A percentile compares a stretch with the other conserved stretches of the same genome.
phyloP scores from a whole-genome alignment of 2,113 vertebrate species.

The Hippocampus mohnikei region DNA sequence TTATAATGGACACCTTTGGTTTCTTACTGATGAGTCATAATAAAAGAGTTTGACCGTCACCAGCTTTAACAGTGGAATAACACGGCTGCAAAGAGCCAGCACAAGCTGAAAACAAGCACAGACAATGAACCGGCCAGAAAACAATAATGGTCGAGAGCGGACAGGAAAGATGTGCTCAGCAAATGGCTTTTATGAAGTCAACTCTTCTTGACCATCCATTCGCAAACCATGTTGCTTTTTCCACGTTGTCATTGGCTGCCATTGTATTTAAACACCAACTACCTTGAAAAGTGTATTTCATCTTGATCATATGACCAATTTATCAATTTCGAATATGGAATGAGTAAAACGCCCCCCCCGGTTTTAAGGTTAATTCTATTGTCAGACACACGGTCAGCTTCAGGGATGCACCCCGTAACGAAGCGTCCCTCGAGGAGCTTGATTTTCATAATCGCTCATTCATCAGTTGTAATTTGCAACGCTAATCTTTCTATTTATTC shows the following conservation, averaged over 20 bases:
- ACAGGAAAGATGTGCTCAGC: neutral
- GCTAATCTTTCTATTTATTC: conserved; percentile 55
- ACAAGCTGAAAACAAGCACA: conserved; percentile 47
- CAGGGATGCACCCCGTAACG: conserved; percentile 13
- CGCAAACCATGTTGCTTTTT: neutral
- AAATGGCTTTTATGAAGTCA: neutral
- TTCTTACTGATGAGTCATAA: neutral
- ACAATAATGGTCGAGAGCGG: conserved; percentile 14
- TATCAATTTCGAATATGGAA: neutral
- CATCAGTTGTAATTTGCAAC: conserved; percentile 53
- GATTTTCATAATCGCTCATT: conserved; percentile 54
- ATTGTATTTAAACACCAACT: neutral
- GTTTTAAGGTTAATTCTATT: conserved; percentile 2
- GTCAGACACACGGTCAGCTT: conserved; percentile 23
- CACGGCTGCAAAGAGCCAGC: conserved; percentile 32
- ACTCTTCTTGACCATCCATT: neutral
- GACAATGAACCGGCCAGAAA: conserved; percentile 37
- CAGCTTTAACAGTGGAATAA: conserved; percentile 31
- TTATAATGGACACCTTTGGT: neutral
- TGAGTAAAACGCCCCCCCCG: neutral
- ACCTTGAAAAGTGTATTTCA: neutral
- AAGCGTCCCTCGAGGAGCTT: conserved; percentile 32
- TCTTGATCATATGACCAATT: neutral
- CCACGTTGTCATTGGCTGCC: neutral
- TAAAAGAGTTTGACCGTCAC: conserved; percentile 14